phyloP scores from a whole-genome alignment of 2,113 vertebrate species.

The Saimiri boliviensis region DNA sequence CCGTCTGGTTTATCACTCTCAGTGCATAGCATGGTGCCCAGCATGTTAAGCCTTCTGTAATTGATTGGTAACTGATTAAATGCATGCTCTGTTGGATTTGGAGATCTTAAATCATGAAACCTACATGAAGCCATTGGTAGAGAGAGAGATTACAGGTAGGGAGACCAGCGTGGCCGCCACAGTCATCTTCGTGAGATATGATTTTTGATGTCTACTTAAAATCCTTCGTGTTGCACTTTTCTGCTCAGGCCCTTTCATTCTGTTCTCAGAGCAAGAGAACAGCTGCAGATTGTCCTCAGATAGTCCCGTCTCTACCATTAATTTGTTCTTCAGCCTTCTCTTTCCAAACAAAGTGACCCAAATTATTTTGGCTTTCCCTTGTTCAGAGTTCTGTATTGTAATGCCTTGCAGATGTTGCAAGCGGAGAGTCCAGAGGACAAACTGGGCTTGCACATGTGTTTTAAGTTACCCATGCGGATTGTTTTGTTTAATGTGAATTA shows the following conservation, averaged over 20 bases:
- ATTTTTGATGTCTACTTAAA: background rate
- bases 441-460: background rate
- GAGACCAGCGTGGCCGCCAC: accelerated
- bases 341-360: conserved; percentile 46
- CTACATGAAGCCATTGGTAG: background rate
- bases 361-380: background rate
- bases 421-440: background rate
- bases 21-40: accelerated
- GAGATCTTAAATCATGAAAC: background rate
- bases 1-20: accelerated
- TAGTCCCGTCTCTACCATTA: background rate
- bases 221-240: background rate
- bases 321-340: conserved; percentile 31
- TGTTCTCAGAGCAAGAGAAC: background rate
- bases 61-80: background rate
- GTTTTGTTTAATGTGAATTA: background rate
- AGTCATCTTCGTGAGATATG: accelerated
- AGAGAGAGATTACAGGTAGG: too few species aligned
- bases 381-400: background rate
- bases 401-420: background rate
- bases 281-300: conserved; percentile 30
- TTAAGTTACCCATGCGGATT: background rate
- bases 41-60: background rate
- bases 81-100: background rate
- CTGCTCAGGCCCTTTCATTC: background rate